Conservation (phyloP, 2,797 vertebrate species). For the Thalassophryne amazonica region DNA sequence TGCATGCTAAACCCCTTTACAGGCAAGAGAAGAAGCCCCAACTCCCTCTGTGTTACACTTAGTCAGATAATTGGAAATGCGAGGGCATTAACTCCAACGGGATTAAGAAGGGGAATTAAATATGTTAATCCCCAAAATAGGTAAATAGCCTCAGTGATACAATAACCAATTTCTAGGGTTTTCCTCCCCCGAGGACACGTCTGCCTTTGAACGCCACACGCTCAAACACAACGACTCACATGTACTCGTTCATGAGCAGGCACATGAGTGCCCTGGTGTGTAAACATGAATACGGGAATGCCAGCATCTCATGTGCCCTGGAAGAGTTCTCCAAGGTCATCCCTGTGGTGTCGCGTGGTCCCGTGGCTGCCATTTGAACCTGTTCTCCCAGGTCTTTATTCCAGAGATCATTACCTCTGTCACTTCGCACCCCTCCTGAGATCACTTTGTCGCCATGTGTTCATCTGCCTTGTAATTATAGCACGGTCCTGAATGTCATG, state of each 20-base stretch:
- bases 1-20: conserved; percentile 70
- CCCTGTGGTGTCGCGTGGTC: conserved; percentile 68
- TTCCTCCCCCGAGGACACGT: conserved; percentile 83
- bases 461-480: conserved; percentile 84
- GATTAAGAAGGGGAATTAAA: conserved; percentile 86
- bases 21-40: conserved; percentile 67
- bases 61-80: conserved; percentile 86
- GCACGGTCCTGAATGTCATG: conserved; percentile 79
- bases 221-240: conserved; percentile 37
- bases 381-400: conserved; percentile 76
- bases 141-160: conserved; percentile 87
- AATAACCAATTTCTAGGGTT: conserved; percentile 87
- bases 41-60: conserved; percentile 79
- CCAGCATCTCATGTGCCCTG: conserved; percentile 59
- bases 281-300: conserved; percentile 18
- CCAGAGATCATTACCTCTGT: conserved; percentile 72
- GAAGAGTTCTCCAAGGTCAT: conserved; percentile 82
- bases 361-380: conserved; percentile 76
- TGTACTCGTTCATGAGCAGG: neutral
- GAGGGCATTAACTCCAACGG: conserved; percentile 84
- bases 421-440: conserved; percentile 52
- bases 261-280: conserved; percentile 4
- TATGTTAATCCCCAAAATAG: conserved; percentile 88
- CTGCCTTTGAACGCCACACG: conserved; percentile 80
- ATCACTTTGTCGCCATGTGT: conserved; percentile 77